These are phyloP conservation scores for Platygyra sinensis DNA, from an alignment of 64 coral and sea anemone genomes.

Conservation along the genomic window DNA sequence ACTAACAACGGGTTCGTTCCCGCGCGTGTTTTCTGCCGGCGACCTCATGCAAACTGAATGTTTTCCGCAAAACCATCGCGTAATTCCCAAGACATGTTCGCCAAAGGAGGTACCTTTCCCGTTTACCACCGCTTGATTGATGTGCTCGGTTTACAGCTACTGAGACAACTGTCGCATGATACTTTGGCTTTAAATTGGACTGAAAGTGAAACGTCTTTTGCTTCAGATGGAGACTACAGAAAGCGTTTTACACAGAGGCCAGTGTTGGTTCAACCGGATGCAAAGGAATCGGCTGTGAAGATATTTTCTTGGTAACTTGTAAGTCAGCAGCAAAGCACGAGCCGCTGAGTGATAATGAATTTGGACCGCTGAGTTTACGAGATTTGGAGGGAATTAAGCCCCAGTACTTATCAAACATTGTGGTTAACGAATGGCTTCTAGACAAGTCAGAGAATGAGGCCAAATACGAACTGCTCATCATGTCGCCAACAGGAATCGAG, in stretches of 20 bases:
- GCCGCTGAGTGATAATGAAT: background rate
- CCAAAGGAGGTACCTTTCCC: no score
- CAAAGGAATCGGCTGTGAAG: background rate
- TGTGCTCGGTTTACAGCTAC: background rate
- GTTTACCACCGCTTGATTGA: no score
- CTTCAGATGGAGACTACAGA: conserved; percentile 5
- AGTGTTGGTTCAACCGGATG: background rate
- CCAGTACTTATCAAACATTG: conserved; percentile 21
- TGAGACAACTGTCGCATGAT: background rate
- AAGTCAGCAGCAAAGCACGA: background rate
- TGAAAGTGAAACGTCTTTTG: background rate
- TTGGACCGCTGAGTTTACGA: background rate
- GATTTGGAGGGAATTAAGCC: background rate
- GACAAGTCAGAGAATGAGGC: background rate
- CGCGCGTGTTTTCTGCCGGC: no score
- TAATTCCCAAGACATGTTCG: no score
- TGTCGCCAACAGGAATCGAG: conserved; percentile 19
- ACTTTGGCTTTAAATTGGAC: background rate
- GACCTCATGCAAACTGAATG: no score
- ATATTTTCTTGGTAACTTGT: background rate
- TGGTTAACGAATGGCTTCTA: conserved; percentile 22
- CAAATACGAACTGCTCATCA: conserved; percentile 15
- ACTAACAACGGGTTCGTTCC: no score
- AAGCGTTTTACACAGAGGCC: background rate
- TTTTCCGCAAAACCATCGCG: no score